phyloP scores from a whole-genome alignment of 1,140 invertebrate species.

The Cotesia vestalis region DNA sequence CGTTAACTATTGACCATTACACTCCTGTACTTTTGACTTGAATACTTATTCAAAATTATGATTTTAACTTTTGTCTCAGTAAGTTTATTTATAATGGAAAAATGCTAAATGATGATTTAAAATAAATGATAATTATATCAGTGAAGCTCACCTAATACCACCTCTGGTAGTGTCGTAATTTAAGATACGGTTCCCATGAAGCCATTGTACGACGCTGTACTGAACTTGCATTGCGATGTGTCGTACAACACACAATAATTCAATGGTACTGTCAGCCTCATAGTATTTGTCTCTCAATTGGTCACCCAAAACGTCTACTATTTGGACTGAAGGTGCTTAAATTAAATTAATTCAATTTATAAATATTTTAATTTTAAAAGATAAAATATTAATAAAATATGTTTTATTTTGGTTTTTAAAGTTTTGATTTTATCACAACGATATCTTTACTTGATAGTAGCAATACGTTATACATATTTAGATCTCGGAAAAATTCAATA shows the following conservation, averaged over 20 bases:
- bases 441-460: neutral
- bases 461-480: constrained; percentile 1
- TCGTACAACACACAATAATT: constrained; percentile 76
- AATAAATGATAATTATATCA: no score
- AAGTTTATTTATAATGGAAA: no score
- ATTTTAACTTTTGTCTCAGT: no score
- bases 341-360: constrained; percentile 10
- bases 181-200: constrained; percentile 74
- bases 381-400: no score
- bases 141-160: constrained; percentile 72
- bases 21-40: no score
- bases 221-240: constrained; percentile 73
- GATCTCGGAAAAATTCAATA: constrained; percentile 17
- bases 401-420: no score
- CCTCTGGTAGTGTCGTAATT: constrained; percentile 79
- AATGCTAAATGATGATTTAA: no score
- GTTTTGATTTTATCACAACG: no score
- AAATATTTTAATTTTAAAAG: no score
- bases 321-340: constrained; percentile 78
- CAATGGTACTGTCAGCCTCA: constrained; percentile 79
- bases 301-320: constrained; percentile 76
- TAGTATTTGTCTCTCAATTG: constrained; percentile 78
- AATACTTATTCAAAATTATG: neutral
- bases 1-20: neutral
- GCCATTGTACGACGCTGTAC: constrained; percentile 75